Conservation (phyloP, 37 sponge, comb jelly and placozoan species). For the Ianthella basta region DNA sequence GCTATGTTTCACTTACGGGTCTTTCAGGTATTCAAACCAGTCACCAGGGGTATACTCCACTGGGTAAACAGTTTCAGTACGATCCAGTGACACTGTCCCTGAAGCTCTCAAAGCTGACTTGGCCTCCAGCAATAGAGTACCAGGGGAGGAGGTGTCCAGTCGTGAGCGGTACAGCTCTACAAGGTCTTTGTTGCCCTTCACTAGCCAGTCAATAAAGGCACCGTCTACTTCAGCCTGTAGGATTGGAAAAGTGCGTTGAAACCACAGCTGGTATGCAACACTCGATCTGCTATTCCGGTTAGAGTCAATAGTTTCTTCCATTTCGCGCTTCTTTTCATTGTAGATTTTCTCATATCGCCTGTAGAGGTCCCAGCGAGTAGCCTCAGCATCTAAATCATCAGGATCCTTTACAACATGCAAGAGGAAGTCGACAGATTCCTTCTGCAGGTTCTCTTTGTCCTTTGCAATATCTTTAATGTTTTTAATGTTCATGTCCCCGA, state of each 20-base stretch:
- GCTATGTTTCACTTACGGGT: background rate
- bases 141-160: slow-evolving; percentile 40
- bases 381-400: slow-evolving; percentile 1
- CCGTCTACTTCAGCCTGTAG: slow-evolving; percentile 53
- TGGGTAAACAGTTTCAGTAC: slow-evolving; percentile 60
- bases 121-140: slow-evolving; percentile 35
- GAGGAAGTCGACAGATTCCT: slow-evolving; percentile 23
- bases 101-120: slow-evolving; percentile 44
- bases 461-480: slow-evolving; percentile 19
- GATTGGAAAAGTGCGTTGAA: slow-evolving; percentile 45
- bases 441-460: background rate
- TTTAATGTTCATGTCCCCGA: slow-evolving; percentile 35
- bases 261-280: slow-evolving; percentile 57
- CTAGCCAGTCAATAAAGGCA: slow-evolving; percentile 61
- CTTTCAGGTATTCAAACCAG: slow-evolving; percentile 56
- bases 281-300: background rate
- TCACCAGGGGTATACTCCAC: slow-evolving; percentile 55
- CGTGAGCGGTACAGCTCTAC: slow-evolving; percentile 42
- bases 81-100: slow-evolving; percentile 50
- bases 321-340: slow-evolving; percentile 46
- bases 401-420: slow-evolving; percentile 28
- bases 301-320: slow-evolving; percentile 53
- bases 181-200: slow-evolving; percentile 60
- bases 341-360: slow-evolving; percentile 38
- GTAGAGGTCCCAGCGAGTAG: slow-evolving; percentile 43